Percentiles rank a stretch among this genome's conserved stretches.
These are phyloP conservation scores for Tenthredo notha DNA, from an alignment of 2,888 invertebrate species.

Conservation along the genomic window DNA sequence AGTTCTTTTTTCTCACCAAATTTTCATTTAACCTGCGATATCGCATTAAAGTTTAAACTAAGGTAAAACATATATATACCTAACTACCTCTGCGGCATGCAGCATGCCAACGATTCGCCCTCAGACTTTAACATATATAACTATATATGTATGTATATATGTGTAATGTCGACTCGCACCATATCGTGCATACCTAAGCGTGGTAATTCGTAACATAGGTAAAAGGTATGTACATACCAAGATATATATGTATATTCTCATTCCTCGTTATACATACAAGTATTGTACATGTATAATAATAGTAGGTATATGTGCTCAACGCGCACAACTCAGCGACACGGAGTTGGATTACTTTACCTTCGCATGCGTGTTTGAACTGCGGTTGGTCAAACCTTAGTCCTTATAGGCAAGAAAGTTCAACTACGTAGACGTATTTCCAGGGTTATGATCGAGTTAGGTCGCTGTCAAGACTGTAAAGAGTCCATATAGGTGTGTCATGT, in stretches of 20 bases:
- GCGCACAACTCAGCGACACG: constrained; percentile 8
- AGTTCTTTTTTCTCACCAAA: not conserved
- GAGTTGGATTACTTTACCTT: constrained; percentile 35
- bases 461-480: constrained; percentile 1
- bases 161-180: not conserved
- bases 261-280: not conserved
- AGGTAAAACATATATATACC: not conserved
- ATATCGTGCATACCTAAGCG: constrained; percentile 3
- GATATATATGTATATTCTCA: not conserved
- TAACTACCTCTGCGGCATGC: not conserved
- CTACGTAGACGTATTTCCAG: not conserved
- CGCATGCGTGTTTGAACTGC: constrained; percentile 22
- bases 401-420: not conserved
- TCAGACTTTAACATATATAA: not conserved
- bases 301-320: constrained; percentile 3
- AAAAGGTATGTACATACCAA: not conserved
- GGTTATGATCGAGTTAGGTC: constrained; percentile 17
- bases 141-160: not conserved
- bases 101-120: not conserved
- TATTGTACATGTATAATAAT: not conserved
- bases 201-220: constrained; percentile 2
- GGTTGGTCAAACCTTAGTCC: constrained; percentile 18
- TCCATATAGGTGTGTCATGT: too few relatives aligned
- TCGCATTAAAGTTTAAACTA: not conserved
- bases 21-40: not conserved